These are phyloP conservation scores for Apoda limacodes DNA, from an alignment of 2,888 invertebrate genomes.

Conservation along the genomic window DNA sequence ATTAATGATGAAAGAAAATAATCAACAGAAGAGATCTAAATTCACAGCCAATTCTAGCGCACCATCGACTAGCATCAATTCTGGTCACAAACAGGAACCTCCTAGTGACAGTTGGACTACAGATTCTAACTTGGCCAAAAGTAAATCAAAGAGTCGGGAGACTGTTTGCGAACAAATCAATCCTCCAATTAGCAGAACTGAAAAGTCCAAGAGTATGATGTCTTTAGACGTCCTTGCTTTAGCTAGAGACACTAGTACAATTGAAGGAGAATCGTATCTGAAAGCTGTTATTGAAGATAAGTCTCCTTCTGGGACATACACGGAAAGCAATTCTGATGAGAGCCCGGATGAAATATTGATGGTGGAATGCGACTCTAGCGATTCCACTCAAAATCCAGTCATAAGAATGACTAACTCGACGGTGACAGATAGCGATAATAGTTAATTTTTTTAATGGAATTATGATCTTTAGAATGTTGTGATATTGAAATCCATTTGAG, in stretches of 20 bases:
- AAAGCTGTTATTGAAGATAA: slow-evolving; percentile 63
- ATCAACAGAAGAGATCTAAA: slow-evolving; percentile 65
- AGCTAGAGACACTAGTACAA: slow-evolving; percentile 48
- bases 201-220: slow-evolving; percentile 63
- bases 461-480: no score
- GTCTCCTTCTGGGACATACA: slow-evolving; percentile 57
- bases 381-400: slow-evolving; percentile 56
- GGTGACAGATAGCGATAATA: slow-evolving; percentile 56
- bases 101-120: slow-evolving; percentile 42
- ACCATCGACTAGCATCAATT: slow-evolving; percentile 49
- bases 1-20: slow-evolving; percentile 74
- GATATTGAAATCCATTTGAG: no score
- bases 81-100: slow-evolving; percentile 31
- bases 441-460: no score
- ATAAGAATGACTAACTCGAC: slow-evolving; percentile 62
- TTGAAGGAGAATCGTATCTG: slow-evolving; percentile 55
- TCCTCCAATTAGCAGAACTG: slow-evolving; percentile 43
- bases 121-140: slow-evolving; percentile 37
- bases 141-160: slow-evolving; percentile 51
- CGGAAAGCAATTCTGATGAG: slow-evolving; percentile 58
- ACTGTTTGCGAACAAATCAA: slow-evolving; percentile 41
- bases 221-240: slow-evolving; percentile 54
- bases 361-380: slow-evolving; percentile 63
- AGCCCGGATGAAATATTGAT: slow-evolving; percentile 58
- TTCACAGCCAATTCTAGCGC: slow-evolving; percentile 52